phyloP scores from a whole-genome alignment of 2,888 invertebrate genomes.

The Tachina grossa region DNA sequence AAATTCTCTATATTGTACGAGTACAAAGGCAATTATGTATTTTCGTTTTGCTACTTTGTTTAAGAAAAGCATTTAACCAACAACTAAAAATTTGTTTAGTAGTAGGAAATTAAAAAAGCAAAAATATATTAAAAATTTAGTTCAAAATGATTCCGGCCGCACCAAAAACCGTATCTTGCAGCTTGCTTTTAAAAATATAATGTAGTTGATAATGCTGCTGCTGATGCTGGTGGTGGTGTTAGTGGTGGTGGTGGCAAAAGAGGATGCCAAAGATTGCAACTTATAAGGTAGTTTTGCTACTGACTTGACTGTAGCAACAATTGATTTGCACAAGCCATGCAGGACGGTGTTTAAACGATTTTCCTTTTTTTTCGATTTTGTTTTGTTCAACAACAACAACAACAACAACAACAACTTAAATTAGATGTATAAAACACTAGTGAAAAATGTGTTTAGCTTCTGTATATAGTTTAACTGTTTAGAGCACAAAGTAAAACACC shows the following conservation, averaged over 20 bases:
- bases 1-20: conserved; percentile 1
- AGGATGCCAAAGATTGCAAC: conserved; percentile 66
- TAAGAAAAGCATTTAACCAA: conserved; percentile 29
- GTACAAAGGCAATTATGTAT: conserved; percentile 42
- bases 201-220: background rate
- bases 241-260: conserved; percentile 47
- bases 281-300: conserved; percentile 63
- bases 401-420: conserved; percentile 55
- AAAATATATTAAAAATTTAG: conserved; percentile 11
- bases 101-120: background rate
- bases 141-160: conserved; percentile 14
- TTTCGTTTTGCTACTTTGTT: conserved; percentile 59
- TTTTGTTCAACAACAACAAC: background rate
- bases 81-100: conserved; percentile 18
- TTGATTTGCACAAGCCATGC: conserved; percentile 30
- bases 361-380: background rate
- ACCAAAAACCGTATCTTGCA: conserved; percentile 33
- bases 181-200: conserved; percentile 1
- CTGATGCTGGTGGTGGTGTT: background rate
- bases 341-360: conserved; percentile 57
- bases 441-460: conserved; percentile 69
- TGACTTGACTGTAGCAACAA: conserved; percentile 66
- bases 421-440: conserved; percentile 55
- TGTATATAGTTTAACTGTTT: conserved; percentile 61
- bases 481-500: conserved; percentile 57